These are phyloP conservation scores for Silurus glanis DNA, from an alignment of 2,113 vertebrate species.

Conservation along the genomic window DNA sequence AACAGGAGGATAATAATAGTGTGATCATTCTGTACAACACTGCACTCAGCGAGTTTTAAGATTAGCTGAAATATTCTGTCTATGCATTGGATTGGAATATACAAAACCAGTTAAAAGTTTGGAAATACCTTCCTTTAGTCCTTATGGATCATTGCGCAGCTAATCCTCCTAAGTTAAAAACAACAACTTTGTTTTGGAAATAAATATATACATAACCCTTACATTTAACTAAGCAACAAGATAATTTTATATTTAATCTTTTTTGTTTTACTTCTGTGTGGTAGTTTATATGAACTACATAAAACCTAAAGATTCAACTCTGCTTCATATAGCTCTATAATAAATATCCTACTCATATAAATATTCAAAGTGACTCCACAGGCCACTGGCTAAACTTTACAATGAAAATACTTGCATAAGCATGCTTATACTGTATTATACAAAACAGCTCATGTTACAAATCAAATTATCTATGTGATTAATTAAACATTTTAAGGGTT, in stretches of 20 bases:
- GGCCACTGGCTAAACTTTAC: background rate
- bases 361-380: background rate
- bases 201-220: background rate
- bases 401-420: too few relatives aligned
- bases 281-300: background rate
- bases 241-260: background rate
- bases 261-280: background rate
- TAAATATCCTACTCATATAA: background rate
- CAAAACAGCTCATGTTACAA: constrained; percentile 20
- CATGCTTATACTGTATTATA: background rate
- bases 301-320: background rate
- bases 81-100: background rate
- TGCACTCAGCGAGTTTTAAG: too few relatives aligned
- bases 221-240: background rate
- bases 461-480: constrained; percentile 32
- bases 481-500: constrained; percentile 24
- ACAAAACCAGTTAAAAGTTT: background rate
- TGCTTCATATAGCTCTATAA: background rate
- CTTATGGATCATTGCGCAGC: too few relatives aligned
- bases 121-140: background rate
- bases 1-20: background rate
- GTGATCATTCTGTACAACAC: too few relatives aligned
- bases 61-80: too few relatives aligned
- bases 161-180: too few relatives aligned
- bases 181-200: too few relatives aligned